phyloP scores from a whole-genome alignment of 2,797 vertebrate genomes.

The Chromobotia macracanthus region DNA sequence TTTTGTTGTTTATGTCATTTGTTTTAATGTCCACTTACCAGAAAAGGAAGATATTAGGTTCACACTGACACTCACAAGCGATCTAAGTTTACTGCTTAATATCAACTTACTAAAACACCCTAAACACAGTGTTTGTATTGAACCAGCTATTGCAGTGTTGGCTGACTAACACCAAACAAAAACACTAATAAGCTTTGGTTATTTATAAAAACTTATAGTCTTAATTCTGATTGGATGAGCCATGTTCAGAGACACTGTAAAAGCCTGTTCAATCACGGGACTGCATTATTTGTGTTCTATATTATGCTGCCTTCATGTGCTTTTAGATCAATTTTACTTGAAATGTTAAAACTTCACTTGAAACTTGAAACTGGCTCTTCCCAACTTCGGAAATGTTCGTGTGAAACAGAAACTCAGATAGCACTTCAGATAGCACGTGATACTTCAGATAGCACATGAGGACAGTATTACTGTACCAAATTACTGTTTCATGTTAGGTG shows the following conservation, averaged over 20 bases:
- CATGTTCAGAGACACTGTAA: neutral
- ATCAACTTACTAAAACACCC: conserved; percentile 42
- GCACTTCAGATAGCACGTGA: too few relatives aligned
- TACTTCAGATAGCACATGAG: too few relatives aligned
- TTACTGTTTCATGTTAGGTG: too few relatives aligned
- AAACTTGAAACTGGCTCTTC: too few relatives aligned
- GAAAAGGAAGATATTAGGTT: conserved; percentile 25
- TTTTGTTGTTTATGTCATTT: conserved; percentile 16
- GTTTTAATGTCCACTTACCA: neutral
- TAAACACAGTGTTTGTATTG: neutral
- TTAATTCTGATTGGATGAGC: conserved; percentile 5
- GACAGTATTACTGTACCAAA: too few relatives aligned
- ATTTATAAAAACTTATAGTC: neutral
- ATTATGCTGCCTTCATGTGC: neutral
- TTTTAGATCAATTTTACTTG: neutral
- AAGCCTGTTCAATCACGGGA: neutral
- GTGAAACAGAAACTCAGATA: too few relatives aligned
- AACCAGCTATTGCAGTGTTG: neutral
- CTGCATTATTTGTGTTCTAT: neutral
- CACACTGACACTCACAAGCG: conserved; percentile 61
- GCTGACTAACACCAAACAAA: conserved; percentile 5
- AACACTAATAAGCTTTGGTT: too few relatives aligned
- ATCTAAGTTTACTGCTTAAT: conserved; percentile 47
- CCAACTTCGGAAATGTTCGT: too few relatives aligned
- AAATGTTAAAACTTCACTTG: too few relatives aligned